Evolutionary conservation across 2,888 invertebrate genomes (phyloP).

Genomic region (Galerucella pusilla): DNA sequence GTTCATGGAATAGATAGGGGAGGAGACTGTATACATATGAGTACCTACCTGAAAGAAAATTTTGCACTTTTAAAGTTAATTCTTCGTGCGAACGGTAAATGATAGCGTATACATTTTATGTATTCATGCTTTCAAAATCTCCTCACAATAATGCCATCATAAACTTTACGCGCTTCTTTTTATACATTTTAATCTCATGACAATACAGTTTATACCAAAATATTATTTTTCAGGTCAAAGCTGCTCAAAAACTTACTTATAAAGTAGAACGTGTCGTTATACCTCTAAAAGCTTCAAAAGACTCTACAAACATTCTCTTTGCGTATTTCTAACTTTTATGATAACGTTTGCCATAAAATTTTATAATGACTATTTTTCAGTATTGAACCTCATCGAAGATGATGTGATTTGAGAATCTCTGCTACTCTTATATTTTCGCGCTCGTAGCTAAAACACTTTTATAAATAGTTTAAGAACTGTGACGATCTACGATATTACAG

Average conservation of each 20-base stretch:
- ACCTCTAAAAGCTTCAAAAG: neutral
- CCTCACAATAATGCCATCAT: neutral
- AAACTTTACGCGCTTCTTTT: neutral
- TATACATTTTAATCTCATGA: neutral
- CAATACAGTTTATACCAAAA: neutral
- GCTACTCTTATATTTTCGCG: neutral
- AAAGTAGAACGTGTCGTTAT: neutral
- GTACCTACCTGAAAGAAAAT: too few species aligned
- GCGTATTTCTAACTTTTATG: conserved; percentile 6
- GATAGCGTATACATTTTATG: neutral
- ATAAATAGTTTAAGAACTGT: neutral
- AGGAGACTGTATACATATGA: too few species aligned
- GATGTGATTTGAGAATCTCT: conserved; percentile 14
- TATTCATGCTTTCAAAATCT: neutral
- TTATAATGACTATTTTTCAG: conserved; percentile 15
- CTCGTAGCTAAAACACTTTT: neutral
- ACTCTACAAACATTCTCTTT: conserved; percentile 2
- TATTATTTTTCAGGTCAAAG: neutral
- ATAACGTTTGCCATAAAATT: conserved; percentile 1
- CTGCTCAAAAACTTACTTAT: neutral
- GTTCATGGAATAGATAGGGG: too few species aligned
- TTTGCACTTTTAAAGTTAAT: too few species aligned
- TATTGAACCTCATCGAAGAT: conserved; percentile 12
- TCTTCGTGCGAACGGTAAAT: too few species aligned
- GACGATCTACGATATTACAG: neutral